phyloP scores from a whole-genome alignment of 1,140 invertebrate species.

The Caenorhabditis tropicalis region DNA sequence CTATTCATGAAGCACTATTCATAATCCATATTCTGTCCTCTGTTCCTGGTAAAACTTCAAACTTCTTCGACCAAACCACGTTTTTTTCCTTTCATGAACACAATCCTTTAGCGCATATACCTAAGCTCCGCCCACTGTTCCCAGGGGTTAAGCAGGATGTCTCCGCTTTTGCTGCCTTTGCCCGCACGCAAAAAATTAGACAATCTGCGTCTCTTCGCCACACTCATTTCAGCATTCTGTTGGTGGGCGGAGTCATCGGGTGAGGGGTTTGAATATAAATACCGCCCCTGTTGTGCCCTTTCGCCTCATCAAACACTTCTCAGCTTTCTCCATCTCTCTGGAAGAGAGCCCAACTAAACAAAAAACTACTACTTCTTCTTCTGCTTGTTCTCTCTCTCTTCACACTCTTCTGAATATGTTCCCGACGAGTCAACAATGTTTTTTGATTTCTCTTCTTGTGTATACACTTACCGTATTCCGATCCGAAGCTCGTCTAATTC shows the following conservation, averaged over 20 bases:
- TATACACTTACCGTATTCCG: not conserved
- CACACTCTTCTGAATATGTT: not conserved
- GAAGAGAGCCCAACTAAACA: too few species aligned
- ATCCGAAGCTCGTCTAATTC: not conserved
- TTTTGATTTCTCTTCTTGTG: not conserved
- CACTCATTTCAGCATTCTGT: not conserved
- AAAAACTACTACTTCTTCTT: not conserved
- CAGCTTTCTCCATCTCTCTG: too few species aligned
- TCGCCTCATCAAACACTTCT: slow-evolving; percentile 24
- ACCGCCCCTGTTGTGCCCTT: slow-evolving; percentile 42
- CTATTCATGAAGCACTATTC: not conserved
- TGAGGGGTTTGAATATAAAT: slow-evolving; percentile 16
- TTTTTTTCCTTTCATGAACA: not conserved
- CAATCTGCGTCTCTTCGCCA: slow-evolving; percentile 25
- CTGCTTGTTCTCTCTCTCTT: not conserved
- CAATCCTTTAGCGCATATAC: not conserved
- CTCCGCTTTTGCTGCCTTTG: not conserved
- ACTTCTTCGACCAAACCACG: not conserved
- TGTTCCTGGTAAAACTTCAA: too few species aligned
- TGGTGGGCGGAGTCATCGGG: not conserved
- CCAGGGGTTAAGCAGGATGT: not conserved
- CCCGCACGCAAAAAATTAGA: slow-evolving; percentile 6
- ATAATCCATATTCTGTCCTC: not conserved
- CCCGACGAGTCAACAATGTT: too few species aligned
- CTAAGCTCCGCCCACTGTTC: not conserved